Evolutionary conservation across 1,140 invertebrate species (phyloP).

Genomic region (Drosophila takahashii): DNA sequence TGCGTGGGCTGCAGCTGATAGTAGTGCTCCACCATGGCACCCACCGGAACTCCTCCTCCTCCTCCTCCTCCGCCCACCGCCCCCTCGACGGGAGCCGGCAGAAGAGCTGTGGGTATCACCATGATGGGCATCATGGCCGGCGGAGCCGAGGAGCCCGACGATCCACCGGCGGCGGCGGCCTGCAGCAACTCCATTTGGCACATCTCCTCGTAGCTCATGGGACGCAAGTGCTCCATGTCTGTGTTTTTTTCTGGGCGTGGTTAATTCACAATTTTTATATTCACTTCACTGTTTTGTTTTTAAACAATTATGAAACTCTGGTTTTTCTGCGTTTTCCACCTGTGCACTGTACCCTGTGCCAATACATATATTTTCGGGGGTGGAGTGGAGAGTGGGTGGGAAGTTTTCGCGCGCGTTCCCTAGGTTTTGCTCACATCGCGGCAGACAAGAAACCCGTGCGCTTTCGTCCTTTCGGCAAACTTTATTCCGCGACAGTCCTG

Average conservation of each 20-base stretch:
- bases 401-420: conserved; percentile 75
- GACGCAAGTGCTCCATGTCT: conserved; percentile 76
- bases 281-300: conserved; percentile 16
- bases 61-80: conserved; percentile 23
- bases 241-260: conserved; percentile 45
- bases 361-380: conserved; percentile 10
- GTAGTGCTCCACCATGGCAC: conserved; percentile 64
- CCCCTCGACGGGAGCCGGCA: conserved; percentile 49
- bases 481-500: conserved; percentile 73
- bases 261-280: conserved; percentile 5
- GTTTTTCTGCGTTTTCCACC: conserved; percentile 45
- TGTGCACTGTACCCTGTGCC: conserved; percentile 26
- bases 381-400: conserved; percentile 13
- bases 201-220: conserved; percentile 80
- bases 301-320: neutral
- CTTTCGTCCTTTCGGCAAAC: conserved; percentile 45
- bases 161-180: conserved; percentile 30
- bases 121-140: conserved; percentile 77
- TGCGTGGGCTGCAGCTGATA: conserved; percentile 80
- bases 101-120: conserved; percentile 75
- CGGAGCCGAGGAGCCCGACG: conserved; percentile 17
- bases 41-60: neutral
- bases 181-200: conserved; percentile 80
- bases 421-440: conserved; percentile 40
- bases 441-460: conserved; percentile 17